Conservation (phyloP, 2,888 invertebrate species). For the Lamellibrachia satsuma region DNA sequence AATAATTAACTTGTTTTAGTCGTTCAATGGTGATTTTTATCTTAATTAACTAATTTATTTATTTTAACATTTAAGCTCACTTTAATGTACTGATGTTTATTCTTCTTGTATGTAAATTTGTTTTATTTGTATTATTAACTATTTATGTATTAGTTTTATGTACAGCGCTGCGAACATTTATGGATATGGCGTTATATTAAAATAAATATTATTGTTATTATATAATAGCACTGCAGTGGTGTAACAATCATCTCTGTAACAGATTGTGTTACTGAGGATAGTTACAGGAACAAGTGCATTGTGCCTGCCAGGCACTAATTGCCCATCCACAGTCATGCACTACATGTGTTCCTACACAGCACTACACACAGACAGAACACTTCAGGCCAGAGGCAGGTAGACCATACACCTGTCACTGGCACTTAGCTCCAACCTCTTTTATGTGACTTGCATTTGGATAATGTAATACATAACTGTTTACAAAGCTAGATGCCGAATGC, state of each 20-base stretch:
- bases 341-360: neutral
- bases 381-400: neutral
- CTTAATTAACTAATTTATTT: no score
- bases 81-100: no score
- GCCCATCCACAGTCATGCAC: neutral
- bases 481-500: neutral
- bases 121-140: no score
- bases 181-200: no score
- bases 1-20: no score
- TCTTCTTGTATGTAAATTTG: no score
- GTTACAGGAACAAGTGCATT: neutral
- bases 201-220: no score
- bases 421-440: neutral
- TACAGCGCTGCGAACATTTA: no score
- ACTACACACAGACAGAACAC: neutral
- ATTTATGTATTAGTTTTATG: no score
- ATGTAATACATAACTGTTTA: neutral
- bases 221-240: neutral
- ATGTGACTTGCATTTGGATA: neutral
- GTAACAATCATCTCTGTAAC: neutral
- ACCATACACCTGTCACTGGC: neutral
- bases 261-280: neutral
- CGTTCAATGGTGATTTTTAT: no score
- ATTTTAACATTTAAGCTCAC: no score
- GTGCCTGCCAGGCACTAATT: neutral